Conservation (phyloP, 2,113 vertebrate genomes). For the Malaclemys terrapin region DNA sequence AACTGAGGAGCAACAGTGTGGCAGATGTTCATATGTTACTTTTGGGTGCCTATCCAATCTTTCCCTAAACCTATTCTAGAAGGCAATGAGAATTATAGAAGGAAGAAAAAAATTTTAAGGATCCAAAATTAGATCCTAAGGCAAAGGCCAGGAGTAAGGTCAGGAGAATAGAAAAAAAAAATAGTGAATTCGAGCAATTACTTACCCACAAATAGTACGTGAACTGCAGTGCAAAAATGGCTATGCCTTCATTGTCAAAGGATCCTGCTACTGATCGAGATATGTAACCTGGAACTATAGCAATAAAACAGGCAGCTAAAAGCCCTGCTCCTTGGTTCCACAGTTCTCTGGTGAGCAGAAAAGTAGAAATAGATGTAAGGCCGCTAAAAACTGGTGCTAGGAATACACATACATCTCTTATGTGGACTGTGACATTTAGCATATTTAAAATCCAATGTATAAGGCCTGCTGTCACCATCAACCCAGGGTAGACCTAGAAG, state of each 20-base stretch:
- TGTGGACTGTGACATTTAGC: constrained; percentile 96
- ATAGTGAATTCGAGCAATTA: constrained; percentile 59
- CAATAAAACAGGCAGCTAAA: constrained; percentile 98
- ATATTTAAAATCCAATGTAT: constrained; percentile 98
- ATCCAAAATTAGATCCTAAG: constrained; percentile 48
- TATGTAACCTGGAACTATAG: constrained; percentile 98
- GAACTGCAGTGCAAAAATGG: constrained; percentile 99
- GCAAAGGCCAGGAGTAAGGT: constrained; percentile 42
- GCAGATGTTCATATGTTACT: constrained; percentile 26
- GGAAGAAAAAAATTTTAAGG: constrained; percentile 21
- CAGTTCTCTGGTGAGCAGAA: constrained; percentile 96
- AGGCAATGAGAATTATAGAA: background rate
- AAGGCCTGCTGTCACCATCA: constrained; percentile 99
- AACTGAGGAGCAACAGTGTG: constrained; percentile 1
- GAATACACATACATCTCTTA: constrained; percentile 98
- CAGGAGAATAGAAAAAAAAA: constrained; percentile 28
- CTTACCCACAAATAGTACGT: constrained; percentile 99
- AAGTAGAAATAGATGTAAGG: constrained; percentile 98
- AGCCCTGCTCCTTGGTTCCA: constrained; percentile 99
- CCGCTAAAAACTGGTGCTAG: constrained; percentile 98
- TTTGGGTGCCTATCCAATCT: constrained; percentile 29
- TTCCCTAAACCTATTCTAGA: constrained; percentile 44
- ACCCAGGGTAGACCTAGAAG: constrained; percentile 94
- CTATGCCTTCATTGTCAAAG: constrained; percentile 99
- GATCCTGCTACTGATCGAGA: constrained; percentile 98